Base-by-base conservation (phyloP, 2,797 vertebrate species). In the Macroramphosus scolopax region DNA sequence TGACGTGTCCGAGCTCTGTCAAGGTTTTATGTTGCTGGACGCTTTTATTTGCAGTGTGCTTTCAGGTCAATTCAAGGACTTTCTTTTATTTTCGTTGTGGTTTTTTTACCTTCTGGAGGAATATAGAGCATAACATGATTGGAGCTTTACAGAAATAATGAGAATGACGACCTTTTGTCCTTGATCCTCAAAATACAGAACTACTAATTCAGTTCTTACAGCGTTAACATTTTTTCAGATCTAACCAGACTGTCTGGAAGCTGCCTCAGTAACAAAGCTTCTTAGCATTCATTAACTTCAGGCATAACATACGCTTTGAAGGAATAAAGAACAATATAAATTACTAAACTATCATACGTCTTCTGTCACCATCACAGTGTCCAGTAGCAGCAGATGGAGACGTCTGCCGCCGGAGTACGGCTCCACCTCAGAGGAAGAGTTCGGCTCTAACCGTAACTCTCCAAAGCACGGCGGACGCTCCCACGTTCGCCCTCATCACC, bases 361-460 rank as follows among this genome's bases (percentile, higher is more conserved):
- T 58, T 28, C 39, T 49, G 25, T 78, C 49, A 5, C 61, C 33
- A 68, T 34, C 6, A 49, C 61, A 87, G 75, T 81, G 63, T 79
- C 91, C 89, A 97, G 95, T 84, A 94, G 91, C 89, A 92, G 92
- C 88, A 90, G 96, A 87, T 98, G 95, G 95, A 92, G 95, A 83
- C 94, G 95, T 78, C 89, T 98, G 86, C 93, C 95, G 30, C 95
- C 93, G 34, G 96, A 99, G 88, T 99, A 98, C 74, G 95, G 93
- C 87, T 99, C 97, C 88, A 99, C 97, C 82, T 99, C 97, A 25
- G 97, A 99, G 90, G 97, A 99, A 83, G 97, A 99, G 84, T 98
- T 98, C 17, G 91, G 95, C 83, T 96, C 95, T 75, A 94, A 89
- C 88, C 90, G 94, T 71, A 97, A 94, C 85, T 90, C 93, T 59